Conservation (phyloP, 2,888 invertebrate genomes). For the Sinotaia quadrata region DNA sequence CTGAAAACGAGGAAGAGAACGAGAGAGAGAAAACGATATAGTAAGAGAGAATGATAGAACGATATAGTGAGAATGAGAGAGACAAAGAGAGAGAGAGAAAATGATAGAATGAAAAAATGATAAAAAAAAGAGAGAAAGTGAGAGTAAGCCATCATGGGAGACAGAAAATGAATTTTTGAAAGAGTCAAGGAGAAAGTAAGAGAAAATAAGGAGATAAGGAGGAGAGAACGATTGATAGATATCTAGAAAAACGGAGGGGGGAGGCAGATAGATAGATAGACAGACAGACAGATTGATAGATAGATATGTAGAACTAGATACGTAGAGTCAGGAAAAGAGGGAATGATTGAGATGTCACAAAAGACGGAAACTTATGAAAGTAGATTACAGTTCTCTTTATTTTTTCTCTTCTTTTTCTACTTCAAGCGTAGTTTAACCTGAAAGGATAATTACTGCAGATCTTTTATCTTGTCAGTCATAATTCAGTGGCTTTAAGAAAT, state of each 20-base stretch:
- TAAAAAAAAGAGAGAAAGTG: slow-evolving; percentile 3
- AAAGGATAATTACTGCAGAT: too few species aligned
- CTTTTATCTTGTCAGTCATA: too few species aligned
- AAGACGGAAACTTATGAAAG: background rate
- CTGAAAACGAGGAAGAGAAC: background rate
- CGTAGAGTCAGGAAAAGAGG: background rate
- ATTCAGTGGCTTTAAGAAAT: too few species aligned
- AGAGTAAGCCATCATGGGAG: slow-evolving; percentile 6
- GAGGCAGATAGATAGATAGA: too few species aligned
- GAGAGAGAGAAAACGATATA: too few species aligned
- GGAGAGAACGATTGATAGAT: slow-evolving; percentile 3
- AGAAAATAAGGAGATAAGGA: slow-evolving; percentile 7
- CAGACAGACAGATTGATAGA: too few species aligned
- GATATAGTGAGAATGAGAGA: too few species aligned
- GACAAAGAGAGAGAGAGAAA: slow-evolving; percentile 6
- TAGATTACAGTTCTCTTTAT: too few species aligned
- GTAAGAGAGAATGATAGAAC: too few species aligned
- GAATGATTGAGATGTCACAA: background rate
- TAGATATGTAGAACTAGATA: background rate
- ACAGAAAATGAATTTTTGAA: background rate
- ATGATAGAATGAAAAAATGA: slow-evolving; percentile 7
- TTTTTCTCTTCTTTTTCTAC: too few species aligned
- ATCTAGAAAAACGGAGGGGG: background rate
- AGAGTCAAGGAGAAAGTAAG: background rate
- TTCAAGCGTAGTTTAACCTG: too few species aligned